These are phyloP conservation scores for Varecia variegata DNA, from an alignment of 2,797 vertebrate species.

Conservation along the genomic window DNA sequence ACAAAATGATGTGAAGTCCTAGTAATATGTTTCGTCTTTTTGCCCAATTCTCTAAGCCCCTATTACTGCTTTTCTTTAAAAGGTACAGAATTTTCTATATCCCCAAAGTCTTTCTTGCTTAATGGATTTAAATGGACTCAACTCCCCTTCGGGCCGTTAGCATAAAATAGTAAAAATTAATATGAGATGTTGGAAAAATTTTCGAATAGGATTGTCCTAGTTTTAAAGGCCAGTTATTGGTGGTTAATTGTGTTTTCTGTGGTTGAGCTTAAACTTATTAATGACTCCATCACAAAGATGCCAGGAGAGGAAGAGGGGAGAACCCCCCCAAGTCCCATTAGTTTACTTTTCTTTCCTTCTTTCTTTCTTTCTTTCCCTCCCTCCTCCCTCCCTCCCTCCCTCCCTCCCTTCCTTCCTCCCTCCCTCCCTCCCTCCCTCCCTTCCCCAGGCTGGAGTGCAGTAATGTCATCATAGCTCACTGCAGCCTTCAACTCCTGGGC, in stretches of 20 bases:
- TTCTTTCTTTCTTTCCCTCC: no score
- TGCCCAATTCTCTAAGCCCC: not conserved
- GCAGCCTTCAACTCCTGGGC: not conserved
- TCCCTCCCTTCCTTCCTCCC: no score
- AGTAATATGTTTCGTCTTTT: not conserved
- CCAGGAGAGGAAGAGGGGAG: not conserved
- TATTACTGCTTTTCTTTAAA: not conserved
- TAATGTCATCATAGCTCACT: not conserved
- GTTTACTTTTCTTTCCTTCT: not conserved
- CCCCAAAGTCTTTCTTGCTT: not conserved
- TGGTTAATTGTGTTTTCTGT: not conserved
- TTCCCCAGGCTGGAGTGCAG: not conserved
- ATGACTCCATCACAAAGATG: not conserved
- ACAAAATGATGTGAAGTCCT: not conserved
- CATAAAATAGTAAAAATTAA: conserved; percentile 38
- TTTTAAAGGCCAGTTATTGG: conserved; percentile 23
- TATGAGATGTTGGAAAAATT: not conserved
- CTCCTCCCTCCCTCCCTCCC: no score
- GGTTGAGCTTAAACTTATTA: not conserved
- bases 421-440: no score
- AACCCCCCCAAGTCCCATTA: not conserved
- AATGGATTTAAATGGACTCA: conserved; percentile 9
- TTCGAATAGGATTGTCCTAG: not conserved
- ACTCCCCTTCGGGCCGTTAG: not conserved
- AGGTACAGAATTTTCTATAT: not conserved